Evolutionary conservation across 2,113 vertebrate species (phyloP), one percentile per base, ranked within the genome.

Genomic region (Thinocorus orbignyianus): DNA sequence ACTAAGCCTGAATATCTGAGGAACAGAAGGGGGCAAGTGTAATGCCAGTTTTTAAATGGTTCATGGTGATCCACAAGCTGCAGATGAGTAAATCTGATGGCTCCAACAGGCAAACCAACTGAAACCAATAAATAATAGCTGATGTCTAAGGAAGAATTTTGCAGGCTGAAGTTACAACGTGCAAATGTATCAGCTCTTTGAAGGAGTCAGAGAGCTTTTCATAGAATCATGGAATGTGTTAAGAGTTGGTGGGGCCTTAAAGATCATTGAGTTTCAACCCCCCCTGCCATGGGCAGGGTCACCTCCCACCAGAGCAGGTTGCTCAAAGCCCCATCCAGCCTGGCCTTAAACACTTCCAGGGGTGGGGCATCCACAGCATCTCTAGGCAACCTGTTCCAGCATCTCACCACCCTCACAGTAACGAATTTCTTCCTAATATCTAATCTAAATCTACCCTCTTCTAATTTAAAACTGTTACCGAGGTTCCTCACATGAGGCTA

Each of bases 31-130:
- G 88, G 35, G 12, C 77, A 81, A 73, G 24, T 33, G 24, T 74
- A 88, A 55, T 92, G 95, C 96, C 95, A 96, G 28, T 74, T 92
- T 86, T 84, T 93, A 81, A 96, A 46, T 81, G 51, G 71, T 77
- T 94, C 76, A 17, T 66, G 26, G 88, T 78, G 89, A 88, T 93
- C 77, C 42, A 39, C 69, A 84, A 71, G 57, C 83, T 96, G 92
- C 77, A 81, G 68, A 86, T 81, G 46, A 88, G 33, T 92, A 88
- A 86, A 94, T 74, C 42, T 86, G 80, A 81, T 55, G 91, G 64
- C 42, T 78, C 42, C 78, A 58, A 78, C 26, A 51, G 80, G 22
- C 35, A 88, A 73, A 80, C 70, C 39, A 42, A 9, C 39, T 57
- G 58, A 80, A 95, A 73, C 30, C 22, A 61, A 12, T 72, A 87